A percentile compares a stretch with the other conserved stretches of the same genome.
Conservation (phyloP, 2,888 invertebrate species). For the Lepidocyrtoides sp. region DNA sequence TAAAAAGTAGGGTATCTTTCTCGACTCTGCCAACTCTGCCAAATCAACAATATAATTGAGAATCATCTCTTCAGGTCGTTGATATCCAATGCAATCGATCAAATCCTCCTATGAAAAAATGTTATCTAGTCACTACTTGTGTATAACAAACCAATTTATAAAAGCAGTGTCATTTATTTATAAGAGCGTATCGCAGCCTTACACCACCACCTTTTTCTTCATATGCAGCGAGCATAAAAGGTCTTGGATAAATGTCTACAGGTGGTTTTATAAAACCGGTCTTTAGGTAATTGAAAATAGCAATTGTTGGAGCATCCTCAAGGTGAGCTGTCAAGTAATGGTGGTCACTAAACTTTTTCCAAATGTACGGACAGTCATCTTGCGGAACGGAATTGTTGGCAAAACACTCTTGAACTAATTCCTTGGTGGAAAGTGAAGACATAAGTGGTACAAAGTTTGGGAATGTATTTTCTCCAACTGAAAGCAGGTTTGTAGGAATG, state of each 20-base stretch:
- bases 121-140: not conserved
- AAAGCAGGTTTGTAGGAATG: not conserved
- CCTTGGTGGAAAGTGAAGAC: constrained; percentile 89
- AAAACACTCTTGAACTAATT: constrained; percentile 84
- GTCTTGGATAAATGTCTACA: constrained; percentile 93
- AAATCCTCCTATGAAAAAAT: not conserved
- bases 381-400: constrained; percentile 87
- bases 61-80: constrained; percentile 77
- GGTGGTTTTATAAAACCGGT: constrained; percentile 92
- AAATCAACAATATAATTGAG: constrained; percentile 88
- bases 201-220: constrained; percentile 55
- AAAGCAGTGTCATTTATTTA: not conserved
- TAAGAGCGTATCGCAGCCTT: not conserved
- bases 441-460: constrained; percentile 95
- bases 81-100: constrained; percentile 80
- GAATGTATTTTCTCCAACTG: constrained; percentile 93
- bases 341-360: constrained; percentile 91
- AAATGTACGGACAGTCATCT: constrained; percentile 92
- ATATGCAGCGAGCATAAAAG: constrained; percentile 89
- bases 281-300: constrained; percentile 93
- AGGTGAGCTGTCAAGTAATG: constrained; percentile 94
- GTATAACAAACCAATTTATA: too few species aligned
- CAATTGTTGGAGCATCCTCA: constrained; percentile 92
- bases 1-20: constrained; percentile 87
- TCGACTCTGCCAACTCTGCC: constrained; percentile 88